A percentile compares a stretch with the other conserved stretches of the same genome.
These are phyloP conservation scores for Musca vetustissima DNA, from an alignment of 1,140 invertebrate species.

Conservation along the genomic window DNA sequence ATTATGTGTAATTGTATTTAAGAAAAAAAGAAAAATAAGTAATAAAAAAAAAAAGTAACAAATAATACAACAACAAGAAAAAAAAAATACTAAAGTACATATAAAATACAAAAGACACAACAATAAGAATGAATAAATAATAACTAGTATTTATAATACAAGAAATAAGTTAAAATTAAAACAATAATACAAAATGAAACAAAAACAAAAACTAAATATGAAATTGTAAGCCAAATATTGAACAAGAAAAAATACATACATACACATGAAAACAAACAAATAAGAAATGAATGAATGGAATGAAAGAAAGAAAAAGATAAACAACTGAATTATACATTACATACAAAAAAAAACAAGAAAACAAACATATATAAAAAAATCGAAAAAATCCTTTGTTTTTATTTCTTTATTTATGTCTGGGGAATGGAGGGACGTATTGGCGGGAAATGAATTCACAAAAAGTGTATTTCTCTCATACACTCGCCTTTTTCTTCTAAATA, in stretches of 20 bases:
- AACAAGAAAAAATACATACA: conserved; percentile 13
- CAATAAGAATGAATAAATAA: background rate
- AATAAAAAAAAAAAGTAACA: background rate
- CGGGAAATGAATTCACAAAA: too few species aligned
- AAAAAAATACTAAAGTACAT: background rate
- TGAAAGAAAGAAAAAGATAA: background rate
- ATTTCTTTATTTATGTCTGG: background rate
- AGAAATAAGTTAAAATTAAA: background rate
- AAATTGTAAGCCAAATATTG: conserved; percentile 13
- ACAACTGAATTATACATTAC: conserved; percentile 3
- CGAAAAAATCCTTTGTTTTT: background rate
- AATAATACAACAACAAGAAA: background rate
- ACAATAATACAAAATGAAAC: background rate
- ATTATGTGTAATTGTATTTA: conserved; percentile 6
- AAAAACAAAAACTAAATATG: conserved; percentile 6
- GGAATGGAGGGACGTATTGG: too few species aligned
- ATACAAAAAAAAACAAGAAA: background rate
- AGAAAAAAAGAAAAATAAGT: background rate
- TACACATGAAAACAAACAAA: background rate
- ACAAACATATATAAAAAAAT: background rate
- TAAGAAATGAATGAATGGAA: conserved; percentile 1
- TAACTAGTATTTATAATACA: background rate
- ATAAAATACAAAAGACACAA: background rate
- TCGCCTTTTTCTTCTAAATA: too few species aligned
- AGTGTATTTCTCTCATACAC: too few species aligned